Evolutionary conservation across 2,888 invertebrate genomes (phyloP), one percentile per base, ranked within the genome.

Genomic region (Agrotis segetum): DNA sequence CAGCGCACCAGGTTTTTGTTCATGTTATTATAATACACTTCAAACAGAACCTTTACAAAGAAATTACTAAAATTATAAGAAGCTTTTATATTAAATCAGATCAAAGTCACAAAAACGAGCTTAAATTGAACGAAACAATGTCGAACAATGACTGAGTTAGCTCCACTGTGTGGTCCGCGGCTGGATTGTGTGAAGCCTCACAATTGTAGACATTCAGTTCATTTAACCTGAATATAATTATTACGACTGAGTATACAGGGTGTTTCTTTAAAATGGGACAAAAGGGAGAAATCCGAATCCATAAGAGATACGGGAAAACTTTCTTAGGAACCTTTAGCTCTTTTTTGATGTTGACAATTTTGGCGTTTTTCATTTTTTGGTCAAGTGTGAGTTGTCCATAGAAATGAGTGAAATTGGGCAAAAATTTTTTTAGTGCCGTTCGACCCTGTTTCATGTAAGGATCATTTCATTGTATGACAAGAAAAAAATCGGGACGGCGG

Each of bases 51-150:
- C n/a, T 71, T 16, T 13, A 52, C 19, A 66, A 56, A 50, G 14
- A 61, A 59, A 60, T 34, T 44, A 65, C 14, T 9, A 29, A 17
- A 70, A 47, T 46, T 56, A 60, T 71, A 34, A 64, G 24, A 76
- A 47, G 14, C 59, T 49, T 62, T 69, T 52, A 19, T 49, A 3
- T 55, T 17, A 34, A 65, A 72, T 61, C 29, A 59, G 47, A 59
- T 49, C 47, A 66, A 77, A 71, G 40, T 17, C 29, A 61, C 44
- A 66, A 34, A 61, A 58, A 66, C 64, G 53, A 71, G 55, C 21
- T 61, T 29, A 44, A 52, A 29, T 44, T 60, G 24, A 47, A 65
- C 21, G 50, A 29, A 61, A 71, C 40, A 62, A 58, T 49, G 47
- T 49, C 17, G 40, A 29, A 66, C 55, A 52, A 59, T n/a, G 73